phyloP scores from a whole-genome alignment of 2,797 vertebrate genomes.

The Micrastur ruficollis region DNA sequence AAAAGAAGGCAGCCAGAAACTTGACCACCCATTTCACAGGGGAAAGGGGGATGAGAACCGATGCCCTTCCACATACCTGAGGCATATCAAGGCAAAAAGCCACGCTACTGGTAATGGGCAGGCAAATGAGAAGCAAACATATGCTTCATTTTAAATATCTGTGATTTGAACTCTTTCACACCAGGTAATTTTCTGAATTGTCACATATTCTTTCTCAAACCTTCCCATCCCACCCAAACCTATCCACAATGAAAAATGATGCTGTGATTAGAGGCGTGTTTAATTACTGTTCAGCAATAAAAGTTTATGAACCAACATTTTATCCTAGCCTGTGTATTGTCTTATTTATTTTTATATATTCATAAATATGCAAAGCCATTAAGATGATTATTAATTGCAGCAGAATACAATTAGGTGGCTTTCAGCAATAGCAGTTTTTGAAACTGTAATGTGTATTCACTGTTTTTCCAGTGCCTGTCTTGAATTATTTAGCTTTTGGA shows the following conservation, averaged over 20 bases:
- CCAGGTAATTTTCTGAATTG: neutral
- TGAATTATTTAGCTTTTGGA: conserved; percentile 34
- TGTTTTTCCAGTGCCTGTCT: neutral
- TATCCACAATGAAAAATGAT: conserved; percentile 29
- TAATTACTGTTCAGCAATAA: conserved; percentile 43
- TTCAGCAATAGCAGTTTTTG: conserved; percentile 6
- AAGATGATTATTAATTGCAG: conserved; percentile 59
- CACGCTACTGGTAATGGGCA: neutral
- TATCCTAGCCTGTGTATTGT: neutral
- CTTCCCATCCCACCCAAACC: neutral
- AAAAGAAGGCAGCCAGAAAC: neutral
- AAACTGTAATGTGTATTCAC: neutral
- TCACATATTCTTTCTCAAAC: neutral
- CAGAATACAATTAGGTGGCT: conserved; percentile 47
- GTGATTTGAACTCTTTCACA: neutral
- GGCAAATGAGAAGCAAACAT: neutral
- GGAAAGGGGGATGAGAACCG: rapidly evolving
- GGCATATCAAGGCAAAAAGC: neutral
- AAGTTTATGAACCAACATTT: conserved; percentile 33
- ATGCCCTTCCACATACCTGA: neutral
- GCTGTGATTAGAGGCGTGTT: conserved; percentile 25
- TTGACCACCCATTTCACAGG: neutral
- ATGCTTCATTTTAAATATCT: neutral
- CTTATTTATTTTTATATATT: conserved; percentile 58
- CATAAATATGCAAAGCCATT: conserved; percentile 62